phyloP scores from a whole-genome alignment of 2,113 vertebrate genomes.

The Paratilapia polleni region DNA sequence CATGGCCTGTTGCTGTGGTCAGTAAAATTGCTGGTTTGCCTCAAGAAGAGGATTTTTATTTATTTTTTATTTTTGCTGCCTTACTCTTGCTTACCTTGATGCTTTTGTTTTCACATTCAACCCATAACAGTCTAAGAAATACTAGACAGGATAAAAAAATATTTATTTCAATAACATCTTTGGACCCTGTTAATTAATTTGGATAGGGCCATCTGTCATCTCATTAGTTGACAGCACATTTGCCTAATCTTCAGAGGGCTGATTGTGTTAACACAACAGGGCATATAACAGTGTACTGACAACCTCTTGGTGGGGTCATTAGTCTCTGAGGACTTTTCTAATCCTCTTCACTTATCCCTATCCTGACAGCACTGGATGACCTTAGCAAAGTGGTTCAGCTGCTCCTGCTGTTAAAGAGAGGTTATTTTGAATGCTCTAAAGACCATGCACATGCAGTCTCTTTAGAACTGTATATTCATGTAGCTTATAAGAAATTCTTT shows the following conservation, averaged over 20 bases:
- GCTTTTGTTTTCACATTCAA: too few relatives aligned
- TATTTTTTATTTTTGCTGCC: too few relatives aligned
- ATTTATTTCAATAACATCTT: too few relatives aligned
- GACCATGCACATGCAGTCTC: background rate
- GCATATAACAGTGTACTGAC: slow-evolving; percentile 21
- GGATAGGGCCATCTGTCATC: slow-evolving; percentile 17
- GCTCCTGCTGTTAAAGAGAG: slow-evolving; percentile 5
- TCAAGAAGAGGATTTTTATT: too few relatives aligned
- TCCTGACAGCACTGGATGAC: background rate
- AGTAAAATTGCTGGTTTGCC: too few relatives aligned
- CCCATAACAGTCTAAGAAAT: too few relatives aligned
- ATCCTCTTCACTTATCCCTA: slow-evolving; percentile 57
- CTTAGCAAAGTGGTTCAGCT: slow-evolving; percentile 3
- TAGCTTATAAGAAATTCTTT: background rate
- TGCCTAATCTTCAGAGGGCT: slow-evolving; percentile 31
- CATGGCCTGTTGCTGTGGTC: too few relatives aligned
- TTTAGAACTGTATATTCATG: background rate
- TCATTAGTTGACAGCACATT: slow-evolving; percentile 34
- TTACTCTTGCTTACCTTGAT: too few relatives aligned
- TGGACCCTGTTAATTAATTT: background rate
- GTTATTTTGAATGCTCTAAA: background rate
- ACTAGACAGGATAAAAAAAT: background rate
- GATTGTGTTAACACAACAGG: slow-evolving; percentile 14
- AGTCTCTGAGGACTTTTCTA: slow-evolving; percentile 42
- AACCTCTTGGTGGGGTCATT: slow-evolving; percentile 27